Evolutionary conservation across 2,797 vertebrate species (phyloP), one percentile per base, ranked within the genome.

Genomic region (Lutjanus argentimaculatus): DNA sequence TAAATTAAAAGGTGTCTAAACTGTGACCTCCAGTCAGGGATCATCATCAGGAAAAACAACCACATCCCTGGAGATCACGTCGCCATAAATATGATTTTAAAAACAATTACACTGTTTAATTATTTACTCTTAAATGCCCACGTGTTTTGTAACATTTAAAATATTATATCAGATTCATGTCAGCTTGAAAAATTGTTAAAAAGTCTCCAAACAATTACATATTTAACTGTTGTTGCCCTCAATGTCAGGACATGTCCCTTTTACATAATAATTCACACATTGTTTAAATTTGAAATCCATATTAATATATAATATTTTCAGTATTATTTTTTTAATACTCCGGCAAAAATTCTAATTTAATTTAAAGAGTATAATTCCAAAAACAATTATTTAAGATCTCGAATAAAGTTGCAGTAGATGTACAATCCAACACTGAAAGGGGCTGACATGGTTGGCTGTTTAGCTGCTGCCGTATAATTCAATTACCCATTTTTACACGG

Each of bases 1-100:
- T 40, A 42, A 80, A 82, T 89, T 64, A 87, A 87, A 88, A 83
- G 72, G 70, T 57, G 77, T 74, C 72, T 72, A 49, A 84, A 75
- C 65, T 56, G 57, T 88, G 85, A 91, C 80, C 68, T 85, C 58
- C 36, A 55, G 70, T 22, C 71, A 57, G 61, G 12, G 65, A 78
- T 67, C 75, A 49, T 49, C 53, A 67, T 72, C 65, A 80, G 67
- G 40, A 49, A 84, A 36, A 83, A 63, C 36, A 45, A 57, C 6
- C 62, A 15, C 0, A 36, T 36, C 30, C 30, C 30, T 4, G 30
- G 5, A 36, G 30, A 36, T 36, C 30, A 36, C 30, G 30, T 36
- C 30, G 30, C 4, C 30, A 36, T 36, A 16, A 71, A 70, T 59
- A 42, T 13, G 14, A 2, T 49, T 72, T 42, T 8, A 46, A 11